Percentiles rank a stretch among this genome's conserved stretches.
Conservation (phyloP, 2,888 invertebrate species). For the Dryadula phaetusa region DNA sequence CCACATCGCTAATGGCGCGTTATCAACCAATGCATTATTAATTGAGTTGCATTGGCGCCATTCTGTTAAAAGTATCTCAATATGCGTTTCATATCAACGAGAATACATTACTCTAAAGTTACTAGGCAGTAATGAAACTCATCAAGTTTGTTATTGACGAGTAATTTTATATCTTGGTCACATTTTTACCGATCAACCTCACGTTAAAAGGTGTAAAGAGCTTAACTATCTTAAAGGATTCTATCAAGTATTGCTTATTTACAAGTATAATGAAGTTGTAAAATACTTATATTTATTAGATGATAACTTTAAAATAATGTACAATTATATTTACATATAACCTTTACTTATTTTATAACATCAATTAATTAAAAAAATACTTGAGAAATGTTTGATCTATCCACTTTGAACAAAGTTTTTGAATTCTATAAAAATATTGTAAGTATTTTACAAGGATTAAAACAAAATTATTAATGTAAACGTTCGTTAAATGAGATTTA, state of each 20-base stretch:
- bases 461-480: not conserved
- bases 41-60: conserved; percentile 43
- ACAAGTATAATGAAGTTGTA: conserved; percentile 51
- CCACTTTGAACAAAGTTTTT: not conserved
- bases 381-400: not conserved
- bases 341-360: not conserved
- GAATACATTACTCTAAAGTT: conserved; percentile 41
- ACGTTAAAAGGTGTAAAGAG: conserved; percentile 45
- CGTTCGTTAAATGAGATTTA: no score
- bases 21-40: conserved; percentile 45
- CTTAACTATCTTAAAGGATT: conserved; percentile 62
- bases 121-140: conserved; percentile 36
- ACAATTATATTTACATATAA: conserved; percentile 14
- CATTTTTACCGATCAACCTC: conserved; percentile 44
- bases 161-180: conserved; percentile 32
- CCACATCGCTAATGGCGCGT: conserved; percentile 37
- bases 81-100: conserved; percentile 35
- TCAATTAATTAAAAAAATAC: conserved; percentile 1
- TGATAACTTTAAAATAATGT: conserved; percentile 16
- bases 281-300: conserved; percentile 23
- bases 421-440: not conserved
- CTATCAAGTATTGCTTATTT: conserved; percentile 64
- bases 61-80: conserved; percentile 35
- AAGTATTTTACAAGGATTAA: no score
- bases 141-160: conserved; percentile 34